Base-by-base conservation (phyloP, 2,888 invertebrate genomes). In the Ichneumoninae sp. region DNA sequence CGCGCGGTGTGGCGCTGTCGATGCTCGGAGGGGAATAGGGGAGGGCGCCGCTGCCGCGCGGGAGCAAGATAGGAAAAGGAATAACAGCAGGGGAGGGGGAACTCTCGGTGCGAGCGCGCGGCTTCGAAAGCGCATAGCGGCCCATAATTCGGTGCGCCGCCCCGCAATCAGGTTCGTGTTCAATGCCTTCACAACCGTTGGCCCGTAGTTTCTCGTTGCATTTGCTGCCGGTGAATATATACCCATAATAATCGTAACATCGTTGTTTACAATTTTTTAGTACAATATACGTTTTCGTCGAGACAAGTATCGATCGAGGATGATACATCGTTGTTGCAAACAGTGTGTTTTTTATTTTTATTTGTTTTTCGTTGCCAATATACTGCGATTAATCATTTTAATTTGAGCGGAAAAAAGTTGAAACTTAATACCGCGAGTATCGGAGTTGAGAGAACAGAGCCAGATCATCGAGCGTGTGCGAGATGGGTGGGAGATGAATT, bases 91-190 rank as follows among this genome's bases (percentile, higher is more conserved):
- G 50, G 65, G 71, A 19, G 79, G 83, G 84, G 86, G 50, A 66
- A 74, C 57, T 47, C 68, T 62, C 74, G 78, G 76, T 74, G 87
- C 62, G 77, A 83, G 80, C 84, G 87, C 87, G 88, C 88, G 88
- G 88, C 90, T 82, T 82, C 90, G 91, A 92, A 91, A 92, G 92
- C 91, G 92, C 89, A 91, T 89, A 91, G 91, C 91, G 90, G 90
- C 88, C 90, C 92, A 92, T 92, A 92, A 92, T 92, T 92, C 92
- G 91, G 92, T 91, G 91, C 90, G 92, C 92, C 91, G 92, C 91
- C 90, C 90, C 91, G 91, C 91, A 91, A 91, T 91, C 91, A 92
- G 92, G 91, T 92, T 92, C 91, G 92, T 92, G 91, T 87, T 90
- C 89, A 85, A 90, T 89, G 90, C 84, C 83, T 84, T 72, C 75